Evolutionary conservation across 2,797 vertebrate species (phyloP).

Genomic region (Anguilla megastoma): DNA sequence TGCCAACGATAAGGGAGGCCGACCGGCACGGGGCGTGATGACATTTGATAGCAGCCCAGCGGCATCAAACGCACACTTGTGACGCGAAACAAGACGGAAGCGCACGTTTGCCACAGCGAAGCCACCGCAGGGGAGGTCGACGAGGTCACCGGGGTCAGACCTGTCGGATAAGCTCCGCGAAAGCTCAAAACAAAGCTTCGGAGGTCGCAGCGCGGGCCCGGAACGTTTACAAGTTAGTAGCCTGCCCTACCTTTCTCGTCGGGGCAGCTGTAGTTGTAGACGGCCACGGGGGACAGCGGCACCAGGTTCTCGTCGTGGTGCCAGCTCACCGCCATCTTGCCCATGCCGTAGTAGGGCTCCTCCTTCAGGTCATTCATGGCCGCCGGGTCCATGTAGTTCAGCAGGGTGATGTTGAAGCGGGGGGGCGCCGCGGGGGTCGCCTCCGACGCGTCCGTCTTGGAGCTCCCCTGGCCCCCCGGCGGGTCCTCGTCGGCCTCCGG

Average conservation of each 20-base stretch:
- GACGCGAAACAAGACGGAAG: conserved; percentile 63
- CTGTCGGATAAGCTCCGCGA: conserved; percentile 47
- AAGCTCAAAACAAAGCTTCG: background rate
- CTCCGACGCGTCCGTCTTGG: conserved; percentile 47
- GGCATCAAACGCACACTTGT: conserved; percentile 68
- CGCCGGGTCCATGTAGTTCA: conserved; percentile 96
- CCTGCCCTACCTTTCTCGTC: conserved; percentile 68
- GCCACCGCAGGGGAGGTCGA: conserved; percentile 29
- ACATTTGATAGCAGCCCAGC: conserved; percentile 74
- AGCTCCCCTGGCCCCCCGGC: conserved; percentile 50
- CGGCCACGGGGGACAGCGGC: conserved; percentile 85
- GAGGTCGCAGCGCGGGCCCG: too few species aligned
- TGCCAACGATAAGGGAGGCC: conserved; percentile 62
- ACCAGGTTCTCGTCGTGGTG: conserved; percentile 96
- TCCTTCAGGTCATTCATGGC: conserved; percentile 89
- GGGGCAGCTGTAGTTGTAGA: conserved; percentile 89
- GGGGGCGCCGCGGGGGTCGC: conserved; percentile 33
- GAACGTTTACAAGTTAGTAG: conserved; percentile 48
- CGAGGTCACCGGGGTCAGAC: conserved; percentile 63
- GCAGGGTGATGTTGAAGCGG: conserved; percentile 87
- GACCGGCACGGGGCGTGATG: conserved; percentile 62
- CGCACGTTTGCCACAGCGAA: conserved; percentile 43
- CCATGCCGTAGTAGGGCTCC: conserved; percentile 97
- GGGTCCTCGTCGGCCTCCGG: conserved; percentile 43
- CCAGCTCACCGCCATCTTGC: conserved; percentile 97